phyloP scores from a whole-genome alignment of 2,888 invertebrate species.

The Sericinus montela region DNA sequence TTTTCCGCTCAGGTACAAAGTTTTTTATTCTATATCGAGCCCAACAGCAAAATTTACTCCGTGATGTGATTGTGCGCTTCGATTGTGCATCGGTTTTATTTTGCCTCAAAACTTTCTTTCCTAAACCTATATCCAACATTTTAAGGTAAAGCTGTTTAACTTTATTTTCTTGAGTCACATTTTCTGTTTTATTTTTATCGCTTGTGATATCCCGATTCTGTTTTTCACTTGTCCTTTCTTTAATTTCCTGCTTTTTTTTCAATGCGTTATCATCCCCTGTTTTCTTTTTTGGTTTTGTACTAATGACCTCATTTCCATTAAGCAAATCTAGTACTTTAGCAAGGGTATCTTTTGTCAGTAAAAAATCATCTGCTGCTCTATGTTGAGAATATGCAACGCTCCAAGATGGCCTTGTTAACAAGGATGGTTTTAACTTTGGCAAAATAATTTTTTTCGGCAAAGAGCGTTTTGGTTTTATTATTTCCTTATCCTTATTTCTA shows the following conservation, averaged over 20 bases:
- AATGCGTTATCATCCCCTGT: conserved; percentile 6
- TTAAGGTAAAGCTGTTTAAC: not conserved
- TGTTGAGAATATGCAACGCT: not conserved
- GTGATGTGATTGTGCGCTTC: not conserved
- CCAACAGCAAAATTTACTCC: conserved; percentile 47
- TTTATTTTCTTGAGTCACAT: not conserved
- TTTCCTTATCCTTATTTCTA: not conserved
- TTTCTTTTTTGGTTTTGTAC: conserved; percentile 1
- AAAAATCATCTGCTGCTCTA: conserved; percentile 23
- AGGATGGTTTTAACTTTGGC: not conserved
- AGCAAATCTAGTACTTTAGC: conserved; percentile 53
- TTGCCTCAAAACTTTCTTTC: not conserved
- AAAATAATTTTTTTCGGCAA: not conserved
- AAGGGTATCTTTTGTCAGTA: conserved; percentile 46
- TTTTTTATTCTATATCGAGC: conserved; percentile 25
- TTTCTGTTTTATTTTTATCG: not conserved
- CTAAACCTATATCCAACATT: not conserved
- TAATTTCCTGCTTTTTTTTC: conserved; percentile 15
- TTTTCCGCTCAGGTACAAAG: conserved; percentile 7
- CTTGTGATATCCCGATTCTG: not conserved
- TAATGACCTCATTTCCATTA: conserved; percentile 15
- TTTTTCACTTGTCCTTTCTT: not conserved
- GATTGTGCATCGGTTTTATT: not conserved
- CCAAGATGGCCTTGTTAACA: not conserved
- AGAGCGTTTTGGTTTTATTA: not conserved